Evolutionary conservation across 2,888 invertebrate genomes (phyloP).

Genomic region (Dryomyza anilis): DNA sequence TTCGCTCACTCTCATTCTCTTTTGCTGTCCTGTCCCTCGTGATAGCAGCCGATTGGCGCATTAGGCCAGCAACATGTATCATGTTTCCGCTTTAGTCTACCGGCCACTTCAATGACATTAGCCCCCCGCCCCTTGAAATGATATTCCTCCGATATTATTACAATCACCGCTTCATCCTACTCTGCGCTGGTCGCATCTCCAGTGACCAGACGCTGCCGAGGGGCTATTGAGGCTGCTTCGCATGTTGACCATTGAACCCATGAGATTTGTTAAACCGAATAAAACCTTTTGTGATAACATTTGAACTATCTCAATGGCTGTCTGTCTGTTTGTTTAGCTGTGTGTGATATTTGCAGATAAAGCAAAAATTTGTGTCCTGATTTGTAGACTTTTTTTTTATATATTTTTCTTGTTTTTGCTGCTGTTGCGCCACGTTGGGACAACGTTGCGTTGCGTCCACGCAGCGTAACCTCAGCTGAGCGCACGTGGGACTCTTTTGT

Average conservation of each 20-base stretch:
- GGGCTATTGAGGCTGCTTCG: not conserved
- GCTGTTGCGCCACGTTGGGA: too few relatives aligned
- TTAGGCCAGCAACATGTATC: not conserved
- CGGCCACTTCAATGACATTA: not conserved
- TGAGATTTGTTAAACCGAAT: slow-evolving; percentile 23
- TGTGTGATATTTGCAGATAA: too few relatives aligned
- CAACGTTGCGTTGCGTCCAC: too few relatives aligned
- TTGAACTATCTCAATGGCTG: not conserved
- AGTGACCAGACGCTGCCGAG: not conserved
- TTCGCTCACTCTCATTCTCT: not conserved
- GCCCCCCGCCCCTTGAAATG: too few relatives aligned
- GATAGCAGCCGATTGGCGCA: not conserved
- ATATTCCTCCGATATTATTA: not conserved
- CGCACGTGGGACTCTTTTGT: too few relatives aligned
- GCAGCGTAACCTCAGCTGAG: too few relatives aligned
- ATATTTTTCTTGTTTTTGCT: too few relatives aligned
- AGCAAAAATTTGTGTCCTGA: too few relatives aligned
- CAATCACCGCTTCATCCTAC: not conserved
- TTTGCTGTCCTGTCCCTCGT: not conserved
- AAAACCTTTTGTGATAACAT: slow-evolving; percentile 12
- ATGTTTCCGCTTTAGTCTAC: not conserved
- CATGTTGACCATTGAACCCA: slow-evolving; percentile 28
- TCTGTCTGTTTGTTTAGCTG: not conserved
- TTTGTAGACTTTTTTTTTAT: too few relatives aligned
- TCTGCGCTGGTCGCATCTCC: not conserved